A percentile compares a stretch with the other conserved stretches of the same genome.
These are phyloP conservation scores for Eulemur rubriventer DNA, from an alignment of 2,797 vertebrate species.

Conservation along the genomic window DNA sequence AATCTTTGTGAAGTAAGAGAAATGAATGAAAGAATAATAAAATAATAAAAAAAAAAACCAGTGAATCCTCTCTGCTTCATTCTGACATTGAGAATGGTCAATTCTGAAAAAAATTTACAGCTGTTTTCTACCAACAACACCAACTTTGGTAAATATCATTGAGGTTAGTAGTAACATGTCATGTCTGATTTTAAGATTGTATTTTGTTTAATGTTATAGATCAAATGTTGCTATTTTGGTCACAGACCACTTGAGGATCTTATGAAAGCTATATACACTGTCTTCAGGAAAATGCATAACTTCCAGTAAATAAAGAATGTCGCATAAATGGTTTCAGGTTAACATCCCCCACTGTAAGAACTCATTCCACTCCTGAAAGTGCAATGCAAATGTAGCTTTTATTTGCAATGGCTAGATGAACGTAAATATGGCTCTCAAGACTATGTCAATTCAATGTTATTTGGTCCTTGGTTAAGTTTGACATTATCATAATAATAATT, in stretches of 20 bases:
- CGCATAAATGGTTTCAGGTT: background rate
- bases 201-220: conserved; percentile 29
- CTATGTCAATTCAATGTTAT: background rate
- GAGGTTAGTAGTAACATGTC: background rate
- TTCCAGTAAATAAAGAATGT: conserved; percentile 3
- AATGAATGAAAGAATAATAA: conserved; percentile 27
- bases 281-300: background rate
- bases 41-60: background rate
- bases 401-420: background rate
- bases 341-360: background rate
- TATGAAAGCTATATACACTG: background rate
- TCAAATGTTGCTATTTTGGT: conserved; percentile 20
- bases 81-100: conserved; percentile 17
- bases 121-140: background rate
- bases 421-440: background rate
- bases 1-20: conserved; percentile 44
- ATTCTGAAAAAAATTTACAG: background rate
- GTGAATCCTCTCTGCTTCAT: background rate
- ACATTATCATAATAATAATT: conserved; percentile 39
- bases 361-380: background rate
- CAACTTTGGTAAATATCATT: background rate
- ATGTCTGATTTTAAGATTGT: conserved; percentile 8
- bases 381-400: background rate
- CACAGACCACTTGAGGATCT: background rate
- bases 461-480: conserved; percentile 10